Conservation (phyloP, 2,888 invertebrate genomes). For the Lingula anatina region DNA sequence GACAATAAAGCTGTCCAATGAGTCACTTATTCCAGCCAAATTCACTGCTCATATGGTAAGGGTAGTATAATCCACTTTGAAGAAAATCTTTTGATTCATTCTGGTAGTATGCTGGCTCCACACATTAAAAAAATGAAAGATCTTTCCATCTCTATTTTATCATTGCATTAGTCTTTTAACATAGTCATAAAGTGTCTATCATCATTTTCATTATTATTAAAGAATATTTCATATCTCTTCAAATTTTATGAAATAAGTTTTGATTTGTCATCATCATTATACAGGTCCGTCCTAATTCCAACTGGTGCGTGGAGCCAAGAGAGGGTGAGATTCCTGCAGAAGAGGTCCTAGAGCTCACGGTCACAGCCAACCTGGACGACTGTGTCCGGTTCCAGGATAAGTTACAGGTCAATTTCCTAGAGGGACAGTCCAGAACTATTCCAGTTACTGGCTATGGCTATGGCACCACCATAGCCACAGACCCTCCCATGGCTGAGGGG, state of each 20-base stretch:
- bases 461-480: slow-evolving; percentile 64
- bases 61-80: too few species aligned
- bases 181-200: too few species aligned
- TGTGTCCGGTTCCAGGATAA: slow-evolving; percentile 50
- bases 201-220: too few species aligned
- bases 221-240: too few species aligned
- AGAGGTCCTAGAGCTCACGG: slow-evolving; percentile 31
- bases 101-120: too few species aligned
- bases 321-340: slow-evolving; percentile 47
- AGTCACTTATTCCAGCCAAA: slow-evolving; percentile 65
- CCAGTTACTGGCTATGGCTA: slow-evolving; percentile 61
- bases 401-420: slow-evolving; percentile 46
- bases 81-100: too few species aligned
- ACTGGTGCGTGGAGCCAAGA: slow-evolving; percentile 43
- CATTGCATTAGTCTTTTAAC: too few species aligned
- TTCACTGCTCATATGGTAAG: slow-evolving; percentile 58
- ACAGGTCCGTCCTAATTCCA: slow-evolving; percentile 42
- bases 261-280: too few species aligned
- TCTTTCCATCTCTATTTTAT: too few species aligned
- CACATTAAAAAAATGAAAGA: too few species aligned
- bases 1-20: slow-evolving; percentile 61
- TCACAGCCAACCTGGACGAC: slow-evolving; percentile 48
- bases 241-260: too few species aligned
- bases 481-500: slow-evolving; percentile 59
- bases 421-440: slow-evolving; percentile 53